Evolutionary conservation across 2,888 invertebrate genomes (phyloP), one percentile per base, ranked within the genome.

Genomic region (Chloroclysta siterata): DNA sequence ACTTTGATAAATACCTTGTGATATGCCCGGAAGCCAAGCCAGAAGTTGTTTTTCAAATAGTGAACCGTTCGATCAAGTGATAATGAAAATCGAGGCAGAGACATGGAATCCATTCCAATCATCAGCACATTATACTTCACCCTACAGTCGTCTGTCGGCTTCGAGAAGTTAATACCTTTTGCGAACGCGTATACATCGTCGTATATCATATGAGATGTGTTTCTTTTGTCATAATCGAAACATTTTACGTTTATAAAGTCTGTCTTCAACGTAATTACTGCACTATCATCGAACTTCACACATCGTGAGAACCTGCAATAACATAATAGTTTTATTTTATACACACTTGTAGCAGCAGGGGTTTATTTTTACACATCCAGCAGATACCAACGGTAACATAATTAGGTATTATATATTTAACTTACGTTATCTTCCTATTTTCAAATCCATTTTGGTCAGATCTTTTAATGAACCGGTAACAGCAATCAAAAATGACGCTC

Each of bases 31-130:
- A 96, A 93, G 65, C 95, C 95, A 48, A 96, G 88, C 94, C 96
- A 97, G 62, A 94, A 95, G 61, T 95, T 94, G 17, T 95, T 93
- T 51, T 94, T 88, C 41, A 98, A 89, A 80, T 95, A 95, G 14
- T 93, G 87, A 0, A 94, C 90, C 0, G 97, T 97, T 76, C 94
- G 93, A 0, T 96, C 95, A 95, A 98, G 95, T 8, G 96, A 95
- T 55, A 97, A 94, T 17, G 95, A 93, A 60, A 97, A 94, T 80
- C 98, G 97, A 47, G 96, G 89, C 60, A 97, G 88, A 0, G 98
- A 98, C 74, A 98, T 95, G 50, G 97, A 97, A 80, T 98, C 98
- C 74, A 98, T 95, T 44, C 98, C 98, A 15, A 98, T 82, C 80
- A 98, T 90, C 36, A 98, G 85, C 0, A 98, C 95, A 64, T 94